These are phyloP conservation scores for Drosophila pruinosa DNA, from an alignment of 1,140 invertebrate species.

Conservation along the genomic window DNA sequence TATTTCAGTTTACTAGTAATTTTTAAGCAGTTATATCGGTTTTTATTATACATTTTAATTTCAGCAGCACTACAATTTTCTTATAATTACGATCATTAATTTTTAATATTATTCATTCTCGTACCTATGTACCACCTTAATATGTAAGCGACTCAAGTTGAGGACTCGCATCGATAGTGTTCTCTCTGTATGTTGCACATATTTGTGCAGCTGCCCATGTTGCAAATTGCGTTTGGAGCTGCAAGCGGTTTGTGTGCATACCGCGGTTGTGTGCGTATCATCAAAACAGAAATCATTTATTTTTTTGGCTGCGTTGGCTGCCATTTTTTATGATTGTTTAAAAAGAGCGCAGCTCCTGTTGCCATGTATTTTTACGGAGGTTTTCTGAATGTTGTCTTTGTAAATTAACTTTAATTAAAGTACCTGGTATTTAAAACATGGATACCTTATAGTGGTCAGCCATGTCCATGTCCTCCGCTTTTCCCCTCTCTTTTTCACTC, in stretches of 20 bases:
- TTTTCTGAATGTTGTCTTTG: constrained; percentile 59
- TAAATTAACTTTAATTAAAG: constrained; percentile 77
- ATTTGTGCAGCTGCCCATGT: constrained; percentile 56
- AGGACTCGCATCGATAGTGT: neutral
- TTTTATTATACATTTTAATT: too few species aligned
- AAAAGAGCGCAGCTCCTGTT: constrained; percentile 27
- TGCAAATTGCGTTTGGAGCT: constrained; percentile 37
- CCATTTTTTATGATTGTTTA: constrained; percentile 41
- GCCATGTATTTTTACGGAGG: constrained; percentile 69
- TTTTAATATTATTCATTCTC: neutral
- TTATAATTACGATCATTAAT: too few species aligned
- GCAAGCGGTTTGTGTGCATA: constrained; percentile 17
- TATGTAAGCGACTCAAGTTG: neutral
- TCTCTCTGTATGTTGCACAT: neutral
- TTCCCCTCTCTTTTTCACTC: neutral
- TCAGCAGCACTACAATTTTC: too few species aligned
- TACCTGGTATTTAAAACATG: constrained; percentile 43
- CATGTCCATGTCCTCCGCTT: neutral
- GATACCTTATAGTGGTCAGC: constrained; percentile 1
- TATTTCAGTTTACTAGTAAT: too few species aligned
- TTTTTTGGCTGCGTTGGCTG: constrained; percentile 11
- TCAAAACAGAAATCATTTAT: constrained; percentile 11
- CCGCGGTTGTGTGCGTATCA: neutral
- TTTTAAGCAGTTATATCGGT: too few species aligned
- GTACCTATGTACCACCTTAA: neutral